Evolutionary conservation across 2,797 vertebrate species (phyloP), one percentile per base, ranked within the genome.

Genomic region (Halcyon badia): DNA sequence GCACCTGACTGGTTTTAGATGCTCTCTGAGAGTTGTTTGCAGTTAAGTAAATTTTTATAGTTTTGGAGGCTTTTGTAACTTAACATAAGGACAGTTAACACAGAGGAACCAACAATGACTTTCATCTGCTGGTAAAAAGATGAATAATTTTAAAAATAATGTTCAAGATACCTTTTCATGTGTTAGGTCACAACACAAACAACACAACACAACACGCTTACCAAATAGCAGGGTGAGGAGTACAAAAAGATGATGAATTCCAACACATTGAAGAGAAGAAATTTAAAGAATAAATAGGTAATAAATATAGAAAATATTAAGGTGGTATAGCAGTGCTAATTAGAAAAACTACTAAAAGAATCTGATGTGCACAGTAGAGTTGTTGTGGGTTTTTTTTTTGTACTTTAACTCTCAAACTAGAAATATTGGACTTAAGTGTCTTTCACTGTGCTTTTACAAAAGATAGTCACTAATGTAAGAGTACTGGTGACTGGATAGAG

Each of bases 401-500:
- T 77, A n/a, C n/a, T 81, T 21, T 75, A 86, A 25, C 30, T 65
- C 68, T 77, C n/a, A 35, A 56, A 66, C 26, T 31, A 69, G 30
- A 79, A 91, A 90, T 48, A 83, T 0, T 49, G 15, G n/a, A 35
- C 18, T 87, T 2, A 48, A 26, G 51, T 31, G 15, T 25, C 7
- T 31, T 60, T 83, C 37, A 41, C 25, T 44, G n/a, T 51, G 22
- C 31, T 85, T 83, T 87, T 85, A 70, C 19, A 91, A 85, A 84
- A 61, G 42, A 20, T 9, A 42, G 44, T 70, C 25, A 24, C 73
- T 58, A 66, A 17, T n/a, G 5, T 51, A 75, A 66, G 33, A 60
- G 26, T 49, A 42, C 26, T 7, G 6, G n/a, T 44, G 30, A 30
- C 17, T 30, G 44, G 18, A 9, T 69, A 28, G 26, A 87, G 8